Conservation (phyloP, 2,888 invertebrate species). For the Cantharis rustica region DNA sequence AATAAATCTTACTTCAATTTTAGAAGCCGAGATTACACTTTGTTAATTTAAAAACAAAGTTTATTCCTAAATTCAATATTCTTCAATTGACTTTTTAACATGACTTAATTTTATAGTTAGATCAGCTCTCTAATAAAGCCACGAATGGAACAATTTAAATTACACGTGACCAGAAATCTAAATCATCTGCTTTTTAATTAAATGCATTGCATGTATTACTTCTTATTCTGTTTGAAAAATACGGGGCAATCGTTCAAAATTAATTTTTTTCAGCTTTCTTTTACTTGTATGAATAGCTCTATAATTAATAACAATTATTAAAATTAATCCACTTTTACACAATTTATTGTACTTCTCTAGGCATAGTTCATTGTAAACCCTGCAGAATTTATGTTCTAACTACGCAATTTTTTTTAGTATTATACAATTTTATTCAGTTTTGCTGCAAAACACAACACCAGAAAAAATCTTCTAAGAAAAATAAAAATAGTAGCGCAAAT, state of each 20-base stretch:
- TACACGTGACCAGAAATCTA: not conserved
- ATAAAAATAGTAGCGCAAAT: too few species aligned
- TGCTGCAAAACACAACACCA: too few species aligned
- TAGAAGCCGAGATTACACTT: not conserved
- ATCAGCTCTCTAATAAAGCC: not conserved
- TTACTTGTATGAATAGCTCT: not conserved
- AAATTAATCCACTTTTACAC: not conserved
- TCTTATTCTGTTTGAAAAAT: not conserved
- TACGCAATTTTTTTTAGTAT: too few species aligned
- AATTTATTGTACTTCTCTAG: not conserved
- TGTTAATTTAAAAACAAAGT: not conserved
- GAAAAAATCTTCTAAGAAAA: too few species aligned
- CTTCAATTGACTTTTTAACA: not conserved
- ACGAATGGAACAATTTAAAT: not conserved
- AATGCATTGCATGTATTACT: constrained; percentile 2
- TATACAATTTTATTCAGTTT: too few species aligned
- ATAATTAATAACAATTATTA: not conserved
- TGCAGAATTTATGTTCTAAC: too few species aligned
- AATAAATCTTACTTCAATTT: not conserved
- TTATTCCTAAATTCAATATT: not conserved
- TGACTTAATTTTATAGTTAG: not conserved
- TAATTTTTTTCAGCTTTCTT: not conserved
- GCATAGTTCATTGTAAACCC: too few species aligned
- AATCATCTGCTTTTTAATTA: not conserved
- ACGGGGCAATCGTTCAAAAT: not conserved